Evolutionary conservation across 2,888 invertebrate species (phyloP).

Genomic region (Halocaridina rubra): DNA sequence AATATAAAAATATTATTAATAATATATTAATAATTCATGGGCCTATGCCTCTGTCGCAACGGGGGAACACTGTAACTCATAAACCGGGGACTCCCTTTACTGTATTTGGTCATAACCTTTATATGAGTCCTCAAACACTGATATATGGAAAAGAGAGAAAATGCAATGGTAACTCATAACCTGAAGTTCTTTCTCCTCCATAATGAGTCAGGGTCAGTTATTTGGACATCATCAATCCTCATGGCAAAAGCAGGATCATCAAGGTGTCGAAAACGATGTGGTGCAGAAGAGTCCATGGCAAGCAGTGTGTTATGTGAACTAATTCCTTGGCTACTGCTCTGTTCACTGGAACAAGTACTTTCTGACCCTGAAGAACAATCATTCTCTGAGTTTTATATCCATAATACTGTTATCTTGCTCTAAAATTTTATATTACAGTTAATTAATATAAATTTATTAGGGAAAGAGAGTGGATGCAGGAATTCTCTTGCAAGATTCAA

Average conservation of each 20-base stretch:
- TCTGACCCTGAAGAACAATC: slow-evolving; percentile 74
- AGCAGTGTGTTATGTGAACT: slow-evolving; percentile 82
- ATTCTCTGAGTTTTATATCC: background rate
- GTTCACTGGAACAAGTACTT: slow-evolving; percentile 79
- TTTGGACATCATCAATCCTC: slow-evolving; percentile 84
- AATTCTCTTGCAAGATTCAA: background rate
- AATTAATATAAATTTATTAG: background rate
- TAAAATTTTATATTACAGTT: background rate
- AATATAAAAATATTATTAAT: too few species aligned
- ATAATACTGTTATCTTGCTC: background rate
- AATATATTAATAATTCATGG: too few species aligned
- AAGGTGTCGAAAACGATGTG: slow-evolving; percentile 54
- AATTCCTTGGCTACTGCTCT: slow-evolving; percentile 71
- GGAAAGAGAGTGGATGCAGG: background rate
- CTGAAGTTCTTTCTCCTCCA: slow-evolving; percentile 83
- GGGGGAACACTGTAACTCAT: too few species aligned
- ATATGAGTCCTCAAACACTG: too few species aligned
- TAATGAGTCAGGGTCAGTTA: slow-evolving; percentile 87
- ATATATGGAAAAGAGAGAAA: slow-evolving; percentile 77
- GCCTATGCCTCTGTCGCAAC: too few species aligned
- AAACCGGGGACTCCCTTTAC: too few species aligned
- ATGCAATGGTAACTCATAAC: slow-evolving; percentile 67
- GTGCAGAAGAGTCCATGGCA: slow-evolving; percentile 74
- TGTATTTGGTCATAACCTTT: too few species aligned
- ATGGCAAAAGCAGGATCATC: slow-evolving; percentile 69